Percentiles rank a stretch among this genome's conserved stretches.
Conservation (phyloP, 2,797 vertebrate genomes). For the Myripristis murdjan region DNA sequence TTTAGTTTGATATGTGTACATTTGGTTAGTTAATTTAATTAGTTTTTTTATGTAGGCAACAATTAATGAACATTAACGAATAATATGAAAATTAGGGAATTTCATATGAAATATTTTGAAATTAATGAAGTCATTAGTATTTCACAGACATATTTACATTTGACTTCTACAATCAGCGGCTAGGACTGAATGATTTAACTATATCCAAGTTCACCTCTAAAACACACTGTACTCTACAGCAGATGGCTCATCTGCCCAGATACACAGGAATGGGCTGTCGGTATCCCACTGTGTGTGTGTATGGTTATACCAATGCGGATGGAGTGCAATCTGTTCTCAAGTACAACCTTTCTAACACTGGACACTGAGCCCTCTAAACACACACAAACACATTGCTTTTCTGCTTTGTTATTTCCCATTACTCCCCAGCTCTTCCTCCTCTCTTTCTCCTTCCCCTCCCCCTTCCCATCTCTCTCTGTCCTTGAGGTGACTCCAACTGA, state of each 20-base stretch:
- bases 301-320: constrained; percentile 33
- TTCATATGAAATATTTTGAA: too few relatives aligned
- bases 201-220: constrained; percentile 58
- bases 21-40: too few relatives aligned
- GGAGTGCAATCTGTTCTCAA: constrained; percentile 30
- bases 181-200: constrained; percentile 7
- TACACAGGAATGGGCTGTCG: constrained; percentile 28
- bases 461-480: constrained; percentile 20
- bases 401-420: constrained; percentile 3
- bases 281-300: constrained; percentile 42
- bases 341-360: constrained; percentile 4
- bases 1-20: too few relatives aligned
- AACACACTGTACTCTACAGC: constrained; percentile 30
- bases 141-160: too few relatives aligned
- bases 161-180: too few relatives aligned
- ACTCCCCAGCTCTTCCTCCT: background rate
- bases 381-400: background rate
- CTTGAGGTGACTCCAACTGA: constrained; percentile 44
- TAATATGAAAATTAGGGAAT: too few relatives aligned
- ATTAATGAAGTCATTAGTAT: too few relatives aligned
- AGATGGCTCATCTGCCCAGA: constrained; percentile 53
- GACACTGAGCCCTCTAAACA: background rate
- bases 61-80: too few relatives aligned
- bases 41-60: too few relatives aligned
- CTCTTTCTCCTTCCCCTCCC: background rate